phyloP scores from a whole-genome alignment of 2,888 invertebrate genomes.

The Dryococelus australis region DNA sequence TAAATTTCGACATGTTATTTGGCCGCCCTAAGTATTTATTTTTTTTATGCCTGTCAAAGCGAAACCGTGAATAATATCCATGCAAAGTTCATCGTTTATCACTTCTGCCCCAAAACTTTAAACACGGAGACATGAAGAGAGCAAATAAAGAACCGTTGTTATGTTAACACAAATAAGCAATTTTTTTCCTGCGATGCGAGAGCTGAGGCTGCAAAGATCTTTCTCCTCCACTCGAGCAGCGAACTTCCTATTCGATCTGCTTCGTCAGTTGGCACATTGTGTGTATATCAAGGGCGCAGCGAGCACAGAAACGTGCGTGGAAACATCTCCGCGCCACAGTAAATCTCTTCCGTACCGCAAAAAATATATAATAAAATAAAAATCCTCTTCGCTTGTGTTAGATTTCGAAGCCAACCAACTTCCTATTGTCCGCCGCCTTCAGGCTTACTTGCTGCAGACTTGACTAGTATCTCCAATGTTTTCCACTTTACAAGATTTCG shows the following conservation, averaged over 20 bases:
- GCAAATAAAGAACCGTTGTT: too few species aligned
- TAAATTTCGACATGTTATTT: too few species aligned
- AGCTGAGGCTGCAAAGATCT: background rate
- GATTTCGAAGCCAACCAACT: background rate
- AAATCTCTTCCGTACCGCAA: background rate
- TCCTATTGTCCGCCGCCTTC: background rate
- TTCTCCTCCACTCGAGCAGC: background rate
- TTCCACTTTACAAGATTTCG: background rate
- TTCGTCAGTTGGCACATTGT: background rate
- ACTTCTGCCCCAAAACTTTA: too few species aligned
- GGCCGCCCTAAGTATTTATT: too few species aligned
- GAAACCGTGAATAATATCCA: too few species aligned
- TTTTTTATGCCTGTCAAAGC: too few species aligned
- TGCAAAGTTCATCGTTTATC: too few species aligned
- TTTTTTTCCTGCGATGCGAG: background rate
- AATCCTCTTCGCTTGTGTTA: background rate
- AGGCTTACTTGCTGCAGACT: background rate
- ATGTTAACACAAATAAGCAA: too few species aligned
- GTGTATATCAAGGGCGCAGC: background rate
- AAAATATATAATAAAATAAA: background rate
- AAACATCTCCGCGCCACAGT: background rate
- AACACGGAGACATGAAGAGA: too few species aligned
- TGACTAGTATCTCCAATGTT: background rate
- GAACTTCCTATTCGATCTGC: constrained; percentile 3
- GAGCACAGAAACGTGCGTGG: background rate